Percentiles rank a stretch among this genome's conserved stretches.
phyloP scores from a whole-genome alignment of 2,888 invertebrate genomes.

The Podabrus alpinus region DNA sequence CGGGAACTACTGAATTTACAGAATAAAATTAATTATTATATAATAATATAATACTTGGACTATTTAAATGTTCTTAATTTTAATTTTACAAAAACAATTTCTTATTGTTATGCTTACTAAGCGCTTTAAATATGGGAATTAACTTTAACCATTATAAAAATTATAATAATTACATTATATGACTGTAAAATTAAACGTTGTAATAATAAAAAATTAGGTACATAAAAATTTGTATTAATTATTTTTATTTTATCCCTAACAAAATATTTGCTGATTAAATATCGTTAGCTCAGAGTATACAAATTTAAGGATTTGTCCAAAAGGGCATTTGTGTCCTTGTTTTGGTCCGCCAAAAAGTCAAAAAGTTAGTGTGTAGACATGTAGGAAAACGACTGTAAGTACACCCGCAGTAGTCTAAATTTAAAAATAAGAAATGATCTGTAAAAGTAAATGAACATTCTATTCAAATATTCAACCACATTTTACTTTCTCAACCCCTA shows the following conservation, averaged over 20 bases:
- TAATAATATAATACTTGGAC: background rate
- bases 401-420: too few relatives aligned
- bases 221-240: background rate
- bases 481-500: too few relatives aligned
- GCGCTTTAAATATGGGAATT: background rate
- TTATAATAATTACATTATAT: background rate
- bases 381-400: too few relatives aligned
- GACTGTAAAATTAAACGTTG: background rate
- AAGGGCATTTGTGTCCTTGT: too few relatives aligned
- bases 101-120: background rate
- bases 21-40: conserved; percentile 42
- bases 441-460: too few relatives aligned
- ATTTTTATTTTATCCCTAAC: background rate
- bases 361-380: too few relatives aligned
- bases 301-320: too few relatives aligned
- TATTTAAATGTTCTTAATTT: background rate
- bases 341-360: too few relatives aligned
- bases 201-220: background rate
- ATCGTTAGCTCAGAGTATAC: too few relatives aligned
- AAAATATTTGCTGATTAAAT: too few relatives aligned
- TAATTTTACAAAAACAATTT: background rate
- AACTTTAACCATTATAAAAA: background rate
- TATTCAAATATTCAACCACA: too few relatives aligned
- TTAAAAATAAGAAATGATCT: too few relatives aligned
- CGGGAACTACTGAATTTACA: conserved; percentile 44